A percentile compares a stretch with the other conserved stretches of the same genome.
Evolutionary conservation across 2,888 invertebrate genomes (phyloP).

Genomic region (Lochmaea crataegi): DNA sequence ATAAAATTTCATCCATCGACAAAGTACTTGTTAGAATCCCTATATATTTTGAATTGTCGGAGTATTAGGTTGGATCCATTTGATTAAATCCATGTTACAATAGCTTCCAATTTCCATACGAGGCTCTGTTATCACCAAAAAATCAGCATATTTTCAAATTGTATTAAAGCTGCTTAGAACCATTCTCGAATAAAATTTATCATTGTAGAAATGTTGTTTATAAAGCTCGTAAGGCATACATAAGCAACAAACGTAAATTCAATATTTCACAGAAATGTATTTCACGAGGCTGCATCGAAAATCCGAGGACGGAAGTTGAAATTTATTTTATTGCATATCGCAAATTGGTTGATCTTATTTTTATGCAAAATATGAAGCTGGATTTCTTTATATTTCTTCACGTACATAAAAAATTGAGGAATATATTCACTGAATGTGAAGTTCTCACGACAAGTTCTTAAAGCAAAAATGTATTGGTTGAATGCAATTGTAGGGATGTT

Average conservation of each 20-base stretch:
- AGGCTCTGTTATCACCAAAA: neutral
- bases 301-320: conserved; percentile 29
- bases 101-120: neutral
- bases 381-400: conserved; percentile 18
- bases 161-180: neutral
- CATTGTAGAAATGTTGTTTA: neutral
- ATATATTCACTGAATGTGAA: neutral
- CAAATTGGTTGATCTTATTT: conserved; percentile 40
- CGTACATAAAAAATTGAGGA: neutral
- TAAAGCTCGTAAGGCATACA: conserved; percentile 6
- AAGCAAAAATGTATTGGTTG: no score
- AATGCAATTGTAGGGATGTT: no score
- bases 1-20: no score
- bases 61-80: neutral
- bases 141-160: conserved; percentile 4
- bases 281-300: conserved; percentile 27
- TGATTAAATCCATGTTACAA: neutral
- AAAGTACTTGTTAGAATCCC: no score
- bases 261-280: conserved; percentile 35
- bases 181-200: neutral
- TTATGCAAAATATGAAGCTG: conserved; percentile 35
- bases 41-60: neutral
- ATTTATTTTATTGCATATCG: conserved; percentile 39
- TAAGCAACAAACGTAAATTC: conserved; percentile 30
- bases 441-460: no score